Conservation (phyloP, 2,888 invertebrate species). For the Acleris cristana region DNA sequence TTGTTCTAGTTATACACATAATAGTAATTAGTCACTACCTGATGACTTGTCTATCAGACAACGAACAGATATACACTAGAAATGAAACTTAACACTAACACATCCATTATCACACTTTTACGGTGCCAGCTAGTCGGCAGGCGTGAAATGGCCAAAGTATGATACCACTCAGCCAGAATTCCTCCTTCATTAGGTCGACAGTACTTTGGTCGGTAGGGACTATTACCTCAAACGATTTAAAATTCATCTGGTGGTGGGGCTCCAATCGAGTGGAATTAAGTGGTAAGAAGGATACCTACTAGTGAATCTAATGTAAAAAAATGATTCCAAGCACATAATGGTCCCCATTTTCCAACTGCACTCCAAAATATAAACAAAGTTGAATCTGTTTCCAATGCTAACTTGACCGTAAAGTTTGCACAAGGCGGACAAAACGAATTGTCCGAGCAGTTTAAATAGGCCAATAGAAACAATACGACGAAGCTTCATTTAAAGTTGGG, state of each 20-base stretch:
- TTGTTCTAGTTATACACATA: too few relatives aligned
- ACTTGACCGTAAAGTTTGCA: constrained; percentile 10
- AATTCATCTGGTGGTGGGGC: background rate
- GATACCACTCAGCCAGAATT: background rate
- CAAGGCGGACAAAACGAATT: constrained; percentile 17
- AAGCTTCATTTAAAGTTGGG: constrained; percentile 33
- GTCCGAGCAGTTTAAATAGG: constrained; percentile 25
- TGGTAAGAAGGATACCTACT: too few relatives aligned
- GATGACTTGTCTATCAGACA: too few relatives aligned
- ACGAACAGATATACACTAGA: too few relatives aligned
- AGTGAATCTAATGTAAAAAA: too few relatives aligned
- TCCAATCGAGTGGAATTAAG: background rate
- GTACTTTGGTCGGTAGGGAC: background rate
- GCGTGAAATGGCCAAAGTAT: too few relatives aligned
- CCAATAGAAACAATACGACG: constrained; percentile 34
- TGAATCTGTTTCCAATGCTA: background rate
- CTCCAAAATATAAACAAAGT: background rate
- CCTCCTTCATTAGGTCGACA: too few relatives aligned
- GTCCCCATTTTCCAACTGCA: background rate
- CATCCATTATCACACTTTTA: too few relatives aligned
- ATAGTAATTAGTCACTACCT: too few relatives aligned
- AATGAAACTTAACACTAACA: too few relatives aligned
- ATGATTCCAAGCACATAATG: too few relatives aligned
- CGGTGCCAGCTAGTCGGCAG: too few relatives aligned
- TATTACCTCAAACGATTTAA: background rate